Evolutionary conservation across 2,888 invertebrate genomes (phyloP).

Genomic region (Parnassius smintheus): DNA sequence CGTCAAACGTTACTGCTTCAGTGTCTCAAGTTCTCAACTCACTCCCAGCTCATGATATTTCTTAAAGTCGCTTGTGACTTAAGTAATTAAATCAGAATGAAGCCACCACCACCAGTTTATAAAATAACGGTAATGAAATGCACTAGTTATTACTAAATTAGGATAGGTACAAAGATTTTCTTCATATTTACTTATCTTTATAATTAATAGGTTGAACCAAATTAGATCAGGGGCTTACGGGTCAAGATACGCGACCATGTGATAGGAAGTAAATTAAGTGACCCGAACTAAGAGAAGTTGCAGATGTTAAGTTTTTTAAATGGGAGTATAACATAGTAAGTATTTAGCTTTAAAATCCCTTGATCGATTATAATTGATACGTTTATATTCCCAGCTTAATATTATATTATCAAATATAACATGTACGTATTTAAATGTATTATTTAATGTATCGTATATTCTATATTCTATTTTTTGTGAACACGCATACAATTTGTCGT

Average conservation of each 20-base stretch:
- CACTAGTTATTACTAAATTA: neutral
- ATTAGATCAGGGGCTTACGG: conserved; percentile 31
- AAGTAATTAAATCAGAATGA: too few relatives aligned
- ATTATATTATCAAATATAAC: too few relatives aligned
- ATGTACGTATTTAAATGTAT: too few relatives aligned
- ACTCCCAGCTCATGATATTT: too few relatives aligned
- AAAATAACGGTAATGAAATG: neutral
- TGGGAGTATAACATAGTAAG: neutral
- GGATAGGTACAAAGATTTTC: conserved; percentile 1
- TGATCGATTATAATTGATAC: neutral
- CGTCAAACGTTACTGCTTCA: too few relatives aligned
- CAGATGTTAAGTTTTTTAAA: neutral
- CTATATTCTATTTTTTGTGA: too few relatives aligned
- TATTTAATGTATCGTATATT: too few relatives aligned
- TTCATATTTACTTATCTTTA: conserved; percentile 9
- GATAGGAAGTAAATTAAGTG: conserved; percentile 20
- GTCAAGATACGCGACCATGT: conserved; percentile 27
- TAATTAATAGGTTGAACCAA: conserved; percentile 22
- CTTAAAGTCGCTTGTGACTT: too few relatives aligned
- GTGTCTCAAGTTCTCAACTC: too few relatives aligned
- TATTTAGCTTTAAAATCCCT: neutral
- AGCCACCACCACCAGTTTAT: too few relatives aligned
- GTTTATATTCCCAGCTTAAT: too few relatives aligned
- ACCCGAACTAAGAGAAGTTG: conserved; percentile 12
- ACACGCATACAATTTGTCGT: too few relatives aligned